Conservation (phyloP, 2,113 vertebrate species). For the Pandion haliaetus region DNA sequence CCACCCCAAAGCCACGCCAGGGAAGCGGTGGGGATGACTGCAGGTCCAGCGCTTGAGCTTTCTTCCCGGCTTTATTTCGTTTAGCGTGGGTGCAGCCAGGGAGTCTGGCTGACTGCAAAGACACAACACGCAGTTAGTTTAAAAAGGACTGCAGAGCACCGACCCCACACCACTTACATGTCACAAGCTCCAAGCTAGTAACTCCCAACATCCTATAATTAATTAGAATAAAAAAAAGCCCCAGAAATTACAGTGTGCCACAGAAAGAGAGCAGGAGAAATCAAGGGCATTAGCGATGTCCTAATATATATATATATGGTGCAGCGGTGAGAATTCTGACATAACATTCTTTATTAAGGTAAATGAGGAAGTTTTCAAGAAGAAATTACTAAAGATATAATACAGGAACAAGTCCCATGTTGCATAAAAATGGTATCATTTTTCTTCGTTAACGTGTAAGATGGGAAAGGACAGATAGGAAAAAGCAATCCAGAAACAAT, state of each 20-base stretch:
- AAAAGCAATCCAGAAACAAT: not conserved
- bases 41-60: not conserved
- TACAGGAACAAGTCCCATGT: not conserved
- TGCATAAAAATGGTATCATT: not conserved
- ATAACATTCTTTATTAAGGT: constrained; percentile 6
- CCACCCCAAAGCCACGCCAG: not conserved
- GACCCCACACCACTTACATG: not conserved
- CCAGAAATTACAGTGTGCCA: not conserved
- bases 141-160: not conserved
- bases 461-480: not conserved
- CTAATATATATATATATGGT: not conserved
- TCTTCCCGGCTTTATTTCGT: not conserved
- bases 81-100: not conserved
- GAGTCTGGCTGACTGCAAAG: not conserved
- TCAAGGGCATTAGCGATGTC: constrained; percentile 18
- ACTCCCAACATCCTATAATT: not conserved
- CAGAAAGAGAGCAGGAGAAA: constrained; percentile 14
- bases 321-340: not conserved
- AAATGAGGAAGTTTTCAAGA: constrained; percentile 25
- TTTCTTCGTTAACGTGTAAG: constrained; percentile 7
- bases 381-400: not conserved
- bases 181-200: not conserved
- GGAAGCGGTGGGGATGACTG: not conserved
- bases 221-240: not conserved
- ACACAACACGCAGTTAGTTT: not conserved